Base-by-base conservation (phyloP, 2,888 invertebrate species). In the Drosophila monieri region DNA sequence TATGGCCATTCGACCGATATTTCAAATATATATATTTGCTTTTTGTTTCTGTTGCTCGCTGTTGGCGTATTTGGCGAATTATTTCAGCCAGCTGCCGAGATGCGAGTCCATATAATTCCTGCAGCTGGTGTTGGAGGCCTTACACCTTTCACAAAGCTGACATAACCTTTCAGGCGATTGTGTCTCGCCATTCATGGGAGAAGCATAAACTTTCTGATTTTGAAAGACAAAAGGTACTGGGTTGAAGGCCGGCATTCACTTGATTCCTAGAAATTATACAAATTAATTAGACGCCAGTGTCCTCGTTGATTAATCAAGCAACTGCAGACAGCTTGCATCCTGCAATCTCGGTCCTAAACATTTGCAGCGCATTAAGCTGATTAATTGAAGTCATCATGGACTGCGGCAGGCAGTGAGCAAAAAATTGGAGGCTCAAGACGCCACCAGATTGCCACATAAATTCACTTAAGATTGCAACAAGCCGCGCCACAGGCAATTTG, bases 301-400 rank as follows among this genome's bases (percentile, higher is more conserved):
- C 27, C 8, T 27, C 37, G 18, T 18, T 35, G 61, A 52, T 64
- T 61, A 52, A 61, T 61, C 64, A 27, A 60, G 25, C 48, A 51
- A 37, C 62, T n/a, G 37, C 48, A 37, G 35, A 35, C 32, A 27
- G 18, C 27, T 23, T 23, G 52, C 65, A 65, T 49, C 68, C 47
- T 68, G 72, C 77, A 80, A 80, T 84, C 85, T 70, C 75, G 39
- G 84, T 43, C 58, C 55, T 66, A 27, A 58, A 55, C 77, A 73
- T 75, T 62, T 47, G 65, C 77, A 66, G 74, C 58, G 64, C 70
- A 65, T 73, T 77, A 74, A 73, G 59, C 77, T 85, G 80, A 84
- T 84, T 84, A 85, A 84, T 85, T 83, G 83, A 78, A 85, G 77
- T 78, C 85, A 78, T 85, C 81, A 81, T 62, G 66, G 71, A 69